Evolutionary conservation across 2,113 vertebrate species (phyloP).

Genomic region (Falco punctatus): DNA sequence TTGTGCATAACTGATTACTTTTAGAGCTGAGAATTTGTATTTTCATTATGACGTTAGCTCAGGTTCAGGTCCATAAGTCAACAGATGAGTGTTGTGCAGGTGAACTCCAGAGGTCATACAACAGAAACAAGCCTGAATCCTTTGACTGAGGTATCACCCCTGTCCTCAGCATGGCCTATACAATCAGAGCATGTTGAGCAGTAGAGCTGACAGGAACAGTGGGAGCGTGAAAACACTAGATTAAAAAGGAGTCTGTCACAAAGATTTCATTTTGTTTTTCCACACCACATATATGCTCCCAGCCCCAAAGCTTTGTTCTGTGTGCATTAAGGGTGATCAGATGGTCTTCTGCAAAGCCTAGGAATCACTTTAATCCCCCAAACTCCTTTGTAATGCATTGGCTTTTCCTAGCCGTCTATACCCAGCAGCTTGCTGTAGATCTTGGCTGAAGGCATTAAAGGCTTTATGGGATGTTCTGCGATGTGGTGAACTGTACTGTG

Average conservation of each 20-base stretch:
- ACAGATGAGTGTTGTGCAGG: background rate
- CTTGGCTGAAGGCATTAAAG: background rate
- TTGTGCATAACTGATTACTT: background rate
- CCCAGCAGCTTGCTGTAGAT: background rate
- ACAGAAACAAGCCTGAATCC: background rate
- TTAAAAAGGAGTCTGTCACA: background rate
- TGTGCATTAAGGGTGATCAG: background rate
- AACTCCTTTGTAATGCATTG: background rate
- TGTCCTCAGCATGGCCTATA: background rate
- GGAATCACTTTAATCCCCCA: background rate
- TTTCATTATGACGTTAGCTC: background rate
- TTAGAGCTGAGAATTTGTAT: background rate
- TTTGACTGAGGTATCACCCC: background rate
- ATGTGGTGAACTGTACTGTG: background rate
- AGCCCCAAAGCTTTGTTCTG: background rate
- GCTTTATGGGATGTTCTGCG: background rate
- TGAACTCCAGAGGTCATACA: background rate
- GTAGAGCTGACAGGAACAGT: background rate
- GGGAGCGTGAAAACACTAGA: rapidly evolving
- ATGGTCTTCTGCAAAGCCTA: background rate
- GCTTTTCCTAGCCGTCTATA: background rate
- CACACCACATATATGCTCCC: background rate
- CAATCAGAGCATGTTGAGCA: background rate
- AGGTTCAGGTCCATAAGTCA: background rate
- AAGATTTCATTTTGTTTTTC: background rate